Evolutionary conservation across 2,113 vertebrate genomes (phyloP).

Genomic region (Syngnathoides biaculeatus): DNA sequence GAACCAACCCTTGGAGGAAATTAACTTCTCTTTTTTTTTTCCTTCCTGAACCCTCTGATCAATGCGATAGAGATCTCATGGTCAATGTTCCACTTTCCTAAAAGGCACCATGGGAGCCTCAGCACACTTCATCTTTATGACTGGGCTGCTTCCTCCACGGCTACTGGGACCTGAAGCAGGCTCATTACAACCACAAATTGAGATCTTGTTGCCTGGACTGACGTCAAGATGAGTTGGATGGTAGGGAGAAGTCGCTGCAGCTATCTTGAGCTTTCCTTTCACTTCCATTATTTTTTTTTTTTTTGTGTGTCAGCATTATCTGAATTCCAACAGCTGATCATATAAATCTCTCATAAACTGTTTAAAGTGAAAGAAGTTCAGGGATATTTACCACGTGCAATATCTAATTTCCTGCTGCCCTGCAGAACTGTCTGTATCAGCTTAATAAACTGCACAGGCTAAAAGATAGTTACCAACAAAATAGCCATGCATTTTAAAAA

Average conservation of each 20-base stretch:
- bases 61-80: constrained; percentile 62
- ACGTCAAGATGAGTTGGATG: constrained; percentile 25
- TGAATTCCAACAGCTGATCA: constrained; percentile 52
- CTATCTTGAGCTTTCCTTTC: not conserved
- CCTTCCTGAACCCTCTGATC: constrained; percentile 49
- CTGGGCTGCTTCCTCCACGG: constrained; percentile 39
- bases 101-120: constrained; percentile 56
- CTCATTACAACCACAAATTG: constrained; percentile 63
- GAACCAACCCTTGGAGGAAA: constrained; percentile 29
- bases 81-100: constrained; percentile 64
- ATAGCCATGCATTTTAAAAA: constrained; percentile 5
- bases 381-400: constrained; percentile 53
- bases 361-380: constrained; percentile 44
- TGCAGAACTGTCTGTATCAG: constrained; percentile 5
- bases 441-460: not conserved
- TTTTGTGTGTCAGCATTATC: constrained; percentile 23
- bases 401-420: constrained; percentile 28
- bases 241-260: not conserved
- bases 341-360: constrained; percentile 42
- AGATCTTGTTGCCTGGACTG: constrained; percentile 43
- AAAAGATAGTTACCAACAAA: constrained; percentile 41
- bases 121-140: constrained; percentile 65
- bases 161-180: constrained; percentile 46
- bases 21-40: constrained; percentile 35
- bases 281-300: constrained; percentile 7